Evolutionary conservation across 2,113 vertebrate genomes (phyloP).

Genomic region (Ptyas mucosa): DNA sequence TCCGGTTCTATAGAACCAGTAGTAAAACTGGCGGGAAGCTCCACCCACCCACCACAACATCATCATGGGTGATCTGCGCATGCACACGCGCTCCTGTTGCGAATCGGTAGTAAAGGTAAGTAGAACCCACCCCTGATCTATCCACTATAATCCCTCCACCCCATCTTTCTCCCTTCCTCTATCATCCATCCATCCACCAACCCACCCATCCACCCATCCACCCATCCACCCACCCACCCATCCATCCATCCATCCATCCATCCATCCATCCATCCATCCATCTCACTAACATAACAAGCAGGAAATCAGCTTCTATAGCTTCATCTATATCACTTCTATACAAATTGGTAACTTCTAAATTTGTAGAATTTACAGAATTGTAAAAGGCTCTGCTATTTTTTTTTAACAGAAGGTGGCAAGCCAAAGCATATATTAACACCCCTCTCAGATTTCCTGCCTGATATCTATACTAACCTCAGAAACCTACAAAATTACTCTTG

Average conservation of each 20-base stretch:
- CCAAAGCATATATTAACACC: background rate
- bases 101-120: too few relatives aligned
- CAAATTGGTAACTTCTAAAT: background rate
- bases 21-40: too few relatives aligned
- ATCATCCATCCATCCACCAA: background rate
- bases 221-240: too few relatives aligned
- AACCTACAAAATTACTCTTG: background rate
- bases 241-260: background rate
- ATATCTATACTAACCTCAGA: background rate
- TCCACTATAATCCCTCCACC: background rate
- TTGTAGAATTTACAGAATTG: background rate
- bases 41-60: too few relatives aligned
- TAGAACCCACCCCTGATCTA: too few relatives aligned
- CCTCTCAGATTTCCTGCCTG: background rate
- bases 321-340: background rate
- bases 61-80: too few relatives aligned
- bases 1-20: too few relatives aligned
- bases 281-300: background rate
- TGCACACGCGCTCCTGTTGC: too few relatives aligned
- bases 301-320: background rate
- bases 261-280: background rate
- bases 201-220: background rate
- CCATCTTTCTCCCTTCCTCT: too few relatives aligned
- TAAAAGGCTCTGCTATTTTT: background rate
- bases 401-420: background rate